Base-by-base conservation (phyloP, 2,797 vertebrate species). In the Gymnopithys bicolor region DNA sequence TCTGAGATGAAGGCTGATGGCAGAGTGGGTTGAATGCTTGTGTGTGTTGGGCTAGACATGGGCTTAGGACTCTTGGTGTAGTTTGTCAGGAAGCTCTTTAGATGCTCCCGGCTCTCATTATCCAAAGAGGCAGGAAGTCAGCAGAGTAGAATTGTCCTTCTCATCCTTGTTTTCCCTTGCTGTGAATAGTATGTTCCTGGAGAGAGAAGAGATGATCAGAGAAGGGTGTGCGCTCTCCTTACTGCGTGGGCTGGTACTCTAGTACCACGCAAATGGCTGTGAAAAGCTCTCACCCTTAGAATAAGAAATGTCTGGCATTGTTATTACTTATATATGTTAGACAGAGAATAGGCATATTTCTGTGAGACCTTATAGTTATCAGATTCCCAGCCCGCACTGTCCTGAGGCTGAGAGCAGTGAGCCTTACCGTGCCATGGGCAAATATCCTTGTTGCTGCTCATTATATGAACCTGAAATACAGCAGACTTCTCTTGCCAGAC, bases 341-440 rank as follows among this genome's bases (percentile, higher is more conserved):
- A 46, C 13, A 78, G 53, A 66, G 27, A 78, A 30, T 3, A 64
- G 24, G 7, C 6, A 5, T 39, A 22, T 64, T 60, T 86, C 56
- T 86, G 25, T 66, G 48, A 86, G 13, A 62, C 7, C 9, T 37
- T n/a, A 22, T 52, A 74, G 32, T 71, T 80, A 49, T 81, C 15
- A 41, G 12, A 33, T 77, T 75, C 21, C 28, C 8, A 56, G 1
- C 4, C 10, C 0, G 0, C 0, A 1, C 13, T 25, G 19, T 18
- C 9, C 25, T 3, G 16, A 48, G 19, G 33, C 13, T 0, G 3
- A 80, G n/a, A 66, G 24, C 19, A 8, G 30, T 27, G 33, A 80
- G 39, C 16, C 23, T 46, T 76, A 19, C 9, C 6, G 21, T n/a
- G 8, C 73, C 32, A 56, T 43, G 15, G 43, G 27, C 21, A 39